Evolutionary conservation across 2,797 vertebrate genomes (phyloP), one percentile per base, ranked within the genome.

Genomic region (Cyclopterus lumpus): DNA sequence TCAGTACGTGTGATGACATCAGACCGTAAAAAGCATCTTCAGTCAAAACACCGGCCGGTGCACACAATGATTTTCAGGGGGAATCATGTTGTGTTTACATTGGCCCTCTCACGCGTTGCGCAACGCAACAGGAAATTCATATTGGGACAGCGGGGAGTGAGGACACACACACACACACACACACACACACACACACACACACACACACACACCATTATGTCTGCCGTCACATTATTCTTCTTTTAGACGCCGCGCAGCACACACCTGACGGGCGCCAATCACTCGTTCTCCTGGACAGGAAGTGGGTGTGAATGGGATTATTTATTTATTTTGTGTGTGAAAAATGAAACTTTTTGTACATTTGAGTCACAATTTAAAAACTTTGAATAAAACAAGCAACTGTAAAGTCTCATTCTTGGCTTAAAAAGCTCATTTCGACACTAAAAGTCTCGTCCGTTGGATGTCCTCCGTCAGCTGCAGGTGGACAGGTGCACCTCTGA

Each of bases 51-150:
- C n/a, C 65, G 8, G 3, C 15, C 69, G 64, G 32, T 14, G 24
- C 63, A 51, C 67, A 55, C 26, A 36, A 69, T 24, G 10, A 22
- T 75, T 60, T n/a, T 67, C 14, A 63, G 60, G 73, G 22, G 87
- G 80, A 88, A 84, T 88, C 81, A 87, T 77, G 49, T 67, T 66
- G 73, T 85, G 70, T 87, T 81, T 59, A 74, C 64, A 12, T 48
- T 83, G 75, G 76, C 75, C 71, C 51, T 64, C 57, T 82, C 15
- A 51, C 55, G 67, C 24, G 22, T 83, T 84, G 69, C 68, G 85
- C 76, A 87, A 89, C 71, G 26, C 61, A 79, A 79, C 53, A 63
- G 79, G 78, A 85, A 82, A 76, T 71, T 59, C 70, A 79, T 32
- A 49, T 34, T 15, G 59, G 42, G 26, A 61, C 46, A 51, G 42